Conservation (phyloP, 2,888 invertebrate species). For the Eledona agricola region DNA sequence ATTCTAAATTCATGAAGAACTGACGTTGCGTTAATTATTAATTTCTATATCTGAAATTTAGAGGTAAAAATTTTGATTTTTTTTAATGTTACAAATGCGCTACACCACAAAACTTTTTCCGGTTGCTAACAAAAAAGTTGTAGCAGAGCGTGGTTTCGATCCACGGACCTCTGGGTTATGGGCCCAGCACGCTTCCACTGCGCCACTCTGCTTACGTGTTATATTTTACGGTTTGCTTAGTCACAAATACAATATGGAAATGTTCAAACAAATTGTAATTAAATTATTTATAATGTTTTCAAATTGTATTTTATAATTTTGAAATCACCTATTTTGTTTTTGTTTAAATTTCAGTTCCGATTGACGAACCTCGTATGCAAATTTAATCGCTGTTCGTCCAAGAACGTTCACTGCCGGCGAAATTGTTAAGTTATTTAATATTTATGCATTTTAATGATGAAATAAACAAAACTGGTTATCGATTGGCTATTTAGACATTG, state of each 20-base stretch:
- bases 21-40: no score
- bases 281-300: no score
- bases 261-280: no score
- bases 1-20: no score
- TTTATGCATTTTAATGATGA: constrained; percentile 5
- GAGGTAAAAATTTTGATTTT: no score
- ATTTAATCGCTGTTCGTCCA: constrained; percentile 3
- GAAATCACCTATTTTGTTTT: neutral
- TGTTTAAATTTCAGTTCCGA: neutral
- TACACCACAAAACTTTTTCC: no score
- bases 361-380: constrained; percentile 3
- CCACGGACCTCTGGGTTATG: constrained; percentile 93
- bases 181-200: constrained; percentile 84
- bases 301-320: neutral
- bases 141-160: constrained; percentile 89
- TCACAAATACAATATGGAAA: no score
- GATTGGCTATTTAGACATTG: constrained; percentile 19
- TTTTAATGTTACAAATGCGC: no score
- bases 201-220: constrained; percentile 82
- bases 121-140: no score
- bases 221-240: no score
- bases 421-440: constrained; percentile 6
- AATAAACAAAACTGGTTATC: no score
- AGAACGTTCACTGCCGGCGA: constrained; percentile 2
- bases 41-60: no score